Evolutionary conservation across 2,888 invertebrate species (phyloP), one percentile per base, ranked within the genome.

Genomic region (Oligia latruncula): DNA sequence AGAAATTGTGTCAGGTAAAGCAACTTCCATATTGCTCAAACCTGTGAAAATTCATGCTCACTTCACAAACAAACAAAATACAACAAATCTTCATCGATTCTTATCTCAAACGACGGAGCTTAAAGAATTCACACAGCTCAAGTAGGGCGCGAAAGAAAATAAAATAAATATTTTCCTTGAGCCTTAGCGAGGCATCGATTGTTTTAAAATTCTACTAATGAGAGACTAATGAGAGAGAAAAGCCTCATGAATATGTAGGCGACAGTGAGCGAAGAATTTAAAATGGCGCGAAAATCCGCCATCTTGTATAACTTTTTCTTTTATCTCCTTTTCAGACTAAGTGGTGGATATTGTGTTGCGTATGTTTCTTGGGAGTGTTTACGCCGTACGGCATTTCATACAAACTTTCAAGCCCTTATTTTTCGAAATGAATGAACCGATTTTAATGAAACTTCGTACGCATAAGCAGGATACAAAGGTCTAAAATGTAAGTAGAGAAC

Each of bases 191-290:
- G 55, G 35, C 55, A 75, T 82, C 75, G 77, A 88, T 87, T 84
- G 82, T 86, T 83, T 81, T 74, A 81, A 87, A 82, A 74, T 81
- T 78, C 68, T 71, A n/a, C 65, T 49, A 46, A 46, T 46, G 46
- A 46, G 66, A 60, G 67, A 74, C 84, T 85, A 88, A 87, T 89
- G 86, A 83, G 74, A 75, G 60, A 78, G 81, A 82, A 83, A 83
- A 78, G 73, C 80, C 76, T 82, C 75, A 75, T 84, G 74, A 87
- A 89, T 79, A 71, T 23, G 75, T 75, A 74, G 62, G 40, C 71
- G 79, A 88, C 82, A 80, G 70, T 52, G 60, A 77, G 65, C 66
- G 65, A 67, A 72, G 52, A 68, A 77, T 81, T 81, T 70, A 35
- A 77, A 87, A 81, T 71, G 76, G 73, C 84, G 82, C 70, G 80